Conservation (phyloP, 2,797 vertebrate genomes). For the Pangasius djambal region DNA sequence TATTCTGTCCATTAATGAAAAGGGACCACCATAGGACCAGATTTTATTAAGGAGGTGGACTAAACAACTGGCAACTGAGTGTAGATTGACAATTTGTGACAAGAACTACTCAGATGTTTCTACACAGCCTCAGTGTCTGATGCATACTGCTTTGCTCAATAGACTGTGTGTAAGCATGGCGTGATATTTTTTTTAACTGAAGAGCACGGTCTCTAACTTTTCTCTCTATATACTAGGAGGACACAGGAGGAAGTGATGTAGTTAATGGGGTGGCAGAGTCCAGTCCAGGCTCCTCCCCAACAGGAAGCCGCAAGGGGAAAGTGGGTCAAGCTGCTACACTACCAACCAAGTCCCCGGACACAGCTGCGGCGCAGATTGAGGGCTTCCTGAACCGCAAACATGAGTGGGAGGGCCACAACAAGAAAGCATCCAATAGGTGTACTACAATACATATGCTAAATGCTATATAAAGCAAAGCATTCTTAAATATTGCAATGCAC, state of each 20-base stretch:
- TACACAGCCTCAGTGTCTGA: slow-evolving; percentile 58
- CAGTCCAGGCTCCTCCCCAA: slow-evolving; percentile 85
- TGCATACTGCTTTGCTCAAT: slow-evolving; percentile 40
- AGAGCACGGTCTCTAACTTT: not conserved
- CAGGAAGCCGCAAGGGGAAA: slow-evolving; percentile 69
- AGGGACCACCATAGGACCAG: not conserved
- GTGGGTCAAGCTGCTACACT: slow-evolving; percentile 84
- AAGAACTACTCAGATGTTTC: slow-evolving; percentile 40
- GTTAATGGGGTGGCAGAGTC: slow-evolving; percentile 85
- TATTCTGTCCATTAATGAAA: not conserved
- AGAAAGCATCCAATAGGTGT: slow-evolving; percentile 97
- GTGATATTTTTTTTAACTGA: not conserved
- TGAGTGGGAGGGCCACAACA: slow-evolving; percentile 94
- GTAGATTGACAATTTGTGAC: not conserved
- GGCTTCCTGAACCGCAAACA: slow-evolving; percentile 93
- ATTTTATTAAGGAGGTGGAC: not conserved
- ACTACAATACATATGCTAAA: not conserved
- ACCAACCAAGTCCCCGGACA: slow-evolving; percentile 85
- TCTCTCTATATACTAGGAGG: slow-evolving; percentile 71
- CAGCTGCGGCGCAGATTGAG: slow-evolving; percentile 83
- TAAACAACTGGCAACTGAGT: not conserved
- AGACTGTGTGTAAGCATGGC: not conserved
- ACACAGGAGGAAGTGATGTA: slow-evolving; percentile 77
- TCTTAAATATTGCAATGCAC: not conserved
- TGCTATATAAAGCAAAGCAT: too few relatives aligned